Base-by-base conservation (phyloP, 2,113 vertebrate species). In the Scatophagus argus region DNA sequence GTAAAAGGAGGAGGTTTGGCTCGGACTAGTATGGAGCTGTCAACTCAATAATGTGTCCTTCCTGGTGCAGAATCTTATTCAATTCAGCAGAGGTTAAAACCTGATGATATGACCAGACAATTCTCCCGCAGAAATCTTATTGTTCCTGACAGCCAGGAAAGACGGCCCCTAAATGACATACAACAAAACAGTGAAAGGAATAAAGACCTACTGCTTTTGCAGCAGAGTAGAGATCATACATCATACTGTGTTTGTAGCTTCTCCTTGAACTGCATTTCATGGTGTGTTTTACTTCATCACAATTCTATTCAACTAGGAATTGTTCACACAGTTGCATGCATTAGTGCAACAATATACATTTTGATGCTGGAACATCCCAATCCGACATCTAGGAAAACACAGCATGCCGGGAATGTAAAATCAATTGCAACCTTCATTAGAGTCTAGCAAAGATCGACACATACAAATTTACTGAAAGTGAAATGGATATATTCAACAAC, bases 341-440 rank as follows among this genome's bases (percentile, higher is more conserved):
- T 89, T 74, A 86, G 78, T 64, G 75, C 70, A 84, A 80, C 85
- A 82, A 77, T 83, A 91, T 80, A 82, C 62, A 84, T 86, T 80
- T 85, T 63, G 55, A 62, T 87, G 58, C 63, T 83, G 79, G 80
- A 88, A 82, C 60, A 71, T 83, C 62, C 67, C 47, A 54, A 68
- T 75, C 66, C 3, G 34, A 73, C 36, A 44, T 79, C 85, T 85
- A 74, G 85, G 77, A 90, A 89, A 89, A 80, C 70, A 75, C 67
- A 46, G 61, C 75, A 47, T 90, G 83, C 82, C 74, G 66, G 77
- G 88, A 92, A 90, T 79, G 54, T 75, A 75, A 88, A 90, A 92
- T 91, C 87, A 91, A 92, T 92, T 10, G 51, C 77, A 90, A 44
- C 81, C 76, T 87, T 92, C 79, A 92, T 88, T 89, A 88, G 86